These are phyloP conservation scores for Rhabdomys dilectus DNA, from an alignment of 2,113 vertebrate species.

Conservation along the genomic window DNA sequence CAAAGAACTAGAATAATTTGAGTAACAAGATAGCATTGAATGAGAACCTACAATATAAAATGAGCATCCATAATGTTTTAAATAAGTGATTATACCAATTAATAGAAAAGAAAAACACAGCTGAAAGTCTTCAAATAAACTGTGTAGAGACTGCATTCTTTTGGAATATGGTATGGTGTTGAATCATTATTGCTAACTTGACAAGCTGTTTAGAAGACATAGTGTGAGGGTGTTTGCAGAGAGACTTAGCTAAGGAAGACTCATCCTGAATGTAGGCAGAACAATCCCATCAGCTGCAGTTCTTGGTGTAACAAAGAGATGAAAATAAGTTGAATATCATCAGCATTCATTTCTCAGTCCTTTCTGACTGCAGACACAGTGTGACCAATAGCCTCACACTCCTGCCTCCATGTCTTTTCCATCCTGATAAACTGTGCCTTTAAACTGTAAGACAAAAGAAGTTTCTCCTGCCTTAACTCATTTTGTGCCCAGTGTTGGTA, in stretches of 20 bases:
- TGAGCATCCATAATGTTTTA: background rate
- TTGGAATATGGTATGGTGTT: too few species aligned
- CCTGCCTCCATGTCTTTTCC: background rate
- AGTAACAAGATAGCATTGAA: background rate
- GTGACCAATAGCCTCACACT: too few species aligned
- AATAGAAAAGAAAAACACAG: background rate
- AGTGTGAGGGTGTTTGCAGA: background rate
- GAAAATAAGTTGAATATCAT: background rate
- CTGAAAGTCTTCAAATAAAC: background rate
- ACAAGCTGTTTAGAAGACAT: background rate
- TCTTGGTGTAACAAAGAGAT: background rate
- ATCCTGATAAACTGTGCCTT: background rate
- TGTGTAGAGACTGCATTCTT: background rate
- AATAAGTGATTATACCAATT: background rate
- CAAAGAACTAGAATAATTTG: background rate
- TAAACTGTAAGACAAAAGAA: background rate
- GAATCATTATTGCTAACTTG: background rate
- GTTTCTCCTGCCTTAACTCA: background rate
- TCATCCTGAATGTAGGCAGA: background rate
- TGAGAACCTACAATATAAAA: background rate
- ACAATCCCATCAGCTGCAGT: background rate
- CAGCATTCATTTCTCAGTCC: background rate
- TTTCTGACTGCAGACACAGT: too few species aligned
- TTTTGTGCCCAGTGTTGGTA: background rate
- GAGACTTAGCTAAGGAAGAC: background rate